Base-by-base conservation (phyloP, 2,888 invertebrate genomes). In the Proisotoma minuta region DNA sequence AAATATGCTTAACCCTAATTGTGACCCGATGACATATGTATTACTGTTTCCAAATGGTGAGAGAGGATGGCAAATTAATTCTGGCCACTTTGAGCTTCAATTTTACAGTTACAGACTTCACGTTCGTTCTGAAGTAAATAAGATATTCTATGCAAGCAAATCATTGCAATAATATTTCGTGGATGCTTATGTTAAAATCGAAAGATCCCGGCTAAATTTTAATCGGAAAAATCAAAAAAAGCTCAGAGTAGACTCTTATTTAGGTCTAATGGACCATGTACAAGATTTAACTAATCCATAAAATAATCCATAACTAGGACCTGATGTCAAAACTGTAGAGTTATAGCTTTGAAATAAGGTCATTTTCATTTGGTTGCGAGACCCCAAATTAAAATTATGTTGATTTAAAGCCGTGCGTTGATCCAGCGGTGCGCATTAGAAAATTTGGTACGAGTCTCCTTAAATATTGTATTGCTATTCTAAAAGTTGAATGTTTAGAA, bases 81-180 rank as follows among this genome's bases (percentile, higher is more conserved):
- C 15, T 23, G 22, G 39, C 10, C 18, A 67, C 2, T 52, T 57
- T 1, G 57, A 63, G 29, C 34, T 59, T 26, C 53, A 72, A 22
- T 74, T 59, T 50, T 74, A 74, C 53, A 24, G 63, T 0, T 66
- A 63, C 28, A 23, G 48, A 22, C 56, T 73, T 1, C 39, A 60
- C 2, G 54, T 68, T 15, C 24, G 73, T 5, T 27, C 39, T n/a
- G 22, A 49, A 10, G 75, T 76, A 63, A 75, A 73, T 61, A 73
- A 71, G 1, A 20, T 76, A n/a, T 65, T 73, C 0, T 56, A 54
- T 29, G 66, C 69, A 8, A 70, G 72, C 10, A 69, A 69, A 43
- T 60, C 76, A 1, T 70, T 71, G 3, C 75, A 76, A 28, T 76
- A 77, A 60, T 76, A 58, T 39, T 53, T 69, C 1, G 75, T 75